Percentiles rank a stretch among this genome's conserved stretches.
Evolutionary conservation across 2,797 vertebrate genomes (phyloP).

Genomic region (Sebastes matsubarae): DNA sequence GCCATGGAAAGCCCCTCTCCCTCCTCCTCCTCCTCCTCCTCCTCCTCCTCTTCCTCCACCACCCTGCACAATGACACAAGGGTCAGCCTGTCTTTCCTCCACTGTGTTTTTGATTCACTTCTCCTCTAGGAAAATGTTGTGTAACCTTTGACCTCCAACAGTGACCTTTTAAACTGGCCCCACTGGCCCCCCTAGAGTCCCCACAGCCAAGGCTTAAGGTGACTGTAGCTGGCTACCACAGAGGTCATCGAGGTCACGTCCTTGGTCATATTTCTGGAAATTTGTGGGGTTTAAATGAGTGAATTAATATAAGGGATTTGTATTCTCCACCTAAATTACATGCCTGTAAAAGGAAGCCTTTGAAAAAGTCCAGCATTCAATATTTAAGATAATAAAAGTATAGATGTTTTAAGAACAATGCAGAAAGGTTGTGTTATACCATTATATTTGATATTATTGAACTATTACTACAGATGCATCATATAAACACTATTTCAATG

Average conservation of each 20-base stretch:
- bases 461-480: not conserved
- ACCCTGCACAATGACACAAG: constrained; percentile 71
- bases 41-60: constrained; percentile 35
- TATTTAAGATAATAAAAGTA: not conserved
- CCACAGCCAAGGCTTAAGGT: constrained; percentile 32
- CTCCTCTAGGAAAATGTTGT: constrained; percentile 75
- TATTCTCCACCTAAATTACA: not conserved
- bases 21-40: constrained; percentile 41
- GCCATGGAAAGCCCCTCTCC: constrained; percentile 60
- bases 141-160: constrained; percentile 74
- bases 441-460: not conserved
- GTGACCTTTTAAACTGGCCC: constrained; percentile 58
- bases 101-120: constrained; percentile 72
- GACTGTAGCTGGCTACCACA: not conserved
- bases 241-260: not conserved
- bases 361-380: not conserved
- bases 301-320: not conserved
- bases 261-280: not conserved
- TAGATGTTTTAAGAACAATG: not conserved
- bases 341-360: not conserved
- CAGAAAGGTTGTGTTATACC: not conserved
- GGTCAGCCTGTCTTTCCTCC: constrained; percentile 71
- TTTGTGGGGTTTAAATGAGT: not conserved
- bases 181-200: constrained; percentile 21
- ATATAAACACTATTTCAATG: not conserved